Evolutionary conservation across 2,797 vertebrate species (phyloP).

Genomic region (Sarcoramphus papa): DNA sequence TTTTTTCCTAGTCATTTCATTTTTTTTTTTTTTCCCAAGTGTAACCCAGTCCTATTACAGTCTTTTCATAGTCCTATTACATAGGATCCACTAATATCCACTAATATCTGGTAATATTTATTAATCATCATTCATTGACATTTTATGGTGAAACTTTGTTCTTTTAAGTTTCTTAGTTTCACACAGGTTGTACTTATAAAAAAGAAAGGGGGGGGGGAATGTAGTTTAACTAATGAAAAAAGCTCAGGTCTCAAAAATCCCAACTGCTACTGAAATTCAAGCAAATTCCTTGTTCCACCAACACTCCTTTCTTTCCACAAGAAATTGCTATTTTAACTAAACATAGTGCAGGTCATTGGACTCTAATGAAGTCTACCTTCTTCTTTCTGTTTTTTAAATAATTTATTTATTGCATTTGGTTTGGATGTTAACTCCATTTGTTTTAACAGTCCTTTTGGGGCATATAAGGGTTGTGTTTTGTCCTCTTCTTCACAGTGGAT

Average conservation of each 20-base stretch:
- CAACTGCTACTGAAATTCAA: neutral
- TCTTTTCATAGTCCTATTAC: neutral
- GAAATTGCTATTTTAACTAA: neutral
- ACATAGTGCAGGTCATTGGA: neutral
- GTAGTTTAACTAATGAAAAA: neutral
- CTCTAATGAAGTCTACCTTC: neutral
- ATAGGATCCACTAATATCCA: neutral
- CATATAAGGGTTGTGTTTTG: neutral
- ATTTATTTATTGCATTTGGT: neutral
- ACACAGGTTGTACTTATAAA: neutral
- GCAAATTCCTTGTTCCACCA: neutral
- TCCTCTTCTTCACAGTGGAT: neutral
- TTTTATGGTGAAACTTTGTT: neutral
- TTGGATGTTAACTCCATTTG: neutral
- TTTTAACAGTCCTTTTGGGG: neutral
- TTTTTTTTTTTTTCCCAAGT: neutral
- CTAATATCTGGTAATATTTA: neutral
- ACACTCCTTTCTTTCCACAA: too few species aligned
- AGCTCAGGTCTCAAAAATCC: neutral
- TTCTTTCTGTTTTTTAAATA: neutral
- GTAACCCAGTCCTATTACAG: neutral
- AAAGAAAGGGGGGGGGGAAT: fast-evolving
- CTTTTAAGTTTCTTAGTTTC: neutral
- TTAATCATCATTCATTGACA: neutral
- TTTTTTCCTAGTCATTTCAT: neutral